Base-by-base conservation (phyloP, 2,888 invertebrate genomes). In the Chirona hameri region DNA sequence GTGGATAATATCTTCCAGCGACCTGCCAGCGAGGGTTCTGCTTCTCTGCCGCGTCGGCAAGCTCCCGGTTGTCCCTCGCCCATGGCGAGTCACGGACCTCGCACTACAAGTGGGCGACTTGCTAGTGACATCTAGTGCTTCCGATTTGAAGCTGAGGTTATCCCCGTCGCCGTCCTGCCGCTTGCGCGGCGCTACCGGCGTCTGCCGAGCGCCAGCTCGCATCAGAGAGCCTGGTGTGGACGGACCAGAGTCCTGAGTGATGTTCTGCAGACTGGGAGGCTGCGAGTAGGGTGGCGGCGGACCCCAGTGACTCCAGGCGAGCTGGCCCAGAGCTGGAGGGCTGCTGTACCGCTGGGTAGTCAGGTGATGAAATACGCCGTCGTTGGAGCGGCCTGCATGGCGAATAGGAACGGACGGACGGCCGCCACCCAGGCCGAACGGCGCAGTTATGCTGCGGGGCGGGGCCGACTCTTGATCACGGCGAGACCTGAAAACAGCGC, bases 171-270 rank as follows among this genome's bases (percentile, higher is more conserved):
- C 85, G 93, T 92, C 87, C 95, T 94, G 0, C 94, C 93, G 85
- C 93, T 93, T 0, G 93, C 94, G 86, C 96, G 97, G 86, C 95
- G 94, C 87, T 97, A 97, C 87, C 93, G 93, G 21, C 97, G 91
- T 84, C 91, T 89, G 0, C 93, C 93, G 82, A 92, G 91, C 87
- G 96, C 94, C 24, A 97, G 89, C 87, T 97, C 95, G 82, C 91
- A 90, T 88, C 97, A 97, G 0, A 94, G 94, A 87, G 98, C 97
- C 85, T 91, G 91, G 81, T 55, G 83, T 82, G 72, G 84, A 83
- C 18, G 82, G 81, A 81, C 81, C 27, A 60, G 76, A 31, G 83
- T 69, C 9, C 83, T 84, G 57, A 81, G 83, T 24, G 29, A 84
- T 80, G 80, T 85, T 85, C 60, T 85, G 84, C 14, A 84, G 82